Evolutionary conservation across 2,113 vertebrate genomes (phyloP), one percentile per base, ranked within the genome.

Genomic region (Thunnus maccoyii): DNA sequence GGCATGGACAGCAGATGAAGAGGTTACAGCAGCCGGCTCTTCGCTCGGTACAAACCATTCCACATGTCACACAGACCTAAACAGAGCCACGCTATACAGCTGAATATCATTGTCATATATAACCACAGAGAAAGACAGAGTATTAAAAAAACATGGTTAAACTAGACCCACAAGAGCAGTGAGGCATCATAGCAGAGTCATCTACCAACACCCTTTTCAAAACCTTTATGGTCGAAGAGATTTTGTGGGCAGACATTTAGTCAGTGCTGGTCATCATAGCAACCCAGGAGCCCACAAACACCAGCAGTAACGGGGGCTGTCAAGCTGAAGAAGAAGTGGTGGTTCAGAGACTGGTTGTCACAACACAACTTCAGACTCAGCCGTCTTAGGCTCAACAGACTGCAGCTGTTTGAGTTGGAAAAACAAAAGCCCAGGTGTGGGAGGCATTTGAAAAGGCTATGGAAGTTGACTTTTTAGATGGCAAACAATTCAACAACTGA

Each of bases 21-120:
- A 71, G 86, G 66, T 63, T 22, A 22, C 22, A 56, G 66, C 69
- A 67, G 84, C 82, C 56, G 58, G 46, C 55, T 36, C 75, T 72
- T 79, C 76, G 78, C 79, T 44, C 18, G 4, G 22, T 1, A 12
- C 30, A 5, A 60, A 14, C 55, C 1, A 27, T 36, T 63, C 20
- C 48, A 16, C n/a, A 20, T 13, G n/a, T 46, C 11, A 17, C 8
- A 41, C 3, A 58, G 3, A 47, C 16, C 11, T n/a, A 56, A 3
- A 56, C 72, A 65, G 9, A 17, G 18, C 3, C 25, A 65, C 1
- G 22, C 60, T 52, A 32, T 13, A 55, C 68, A 36, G 18, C 22
- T 48, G 18, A 48, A 3, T 27, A 17, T 47, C 25, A 27, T 55
- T 55, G 54, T 55, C 36, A 3, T 16, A 51, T 7, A 36, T 6